A percentile compares a stretch with the other conserved stretches of the same genome.
Conservation (phyloP, 2,113 vertebrate genomes). For the Danionella cerebrum region DNA sequence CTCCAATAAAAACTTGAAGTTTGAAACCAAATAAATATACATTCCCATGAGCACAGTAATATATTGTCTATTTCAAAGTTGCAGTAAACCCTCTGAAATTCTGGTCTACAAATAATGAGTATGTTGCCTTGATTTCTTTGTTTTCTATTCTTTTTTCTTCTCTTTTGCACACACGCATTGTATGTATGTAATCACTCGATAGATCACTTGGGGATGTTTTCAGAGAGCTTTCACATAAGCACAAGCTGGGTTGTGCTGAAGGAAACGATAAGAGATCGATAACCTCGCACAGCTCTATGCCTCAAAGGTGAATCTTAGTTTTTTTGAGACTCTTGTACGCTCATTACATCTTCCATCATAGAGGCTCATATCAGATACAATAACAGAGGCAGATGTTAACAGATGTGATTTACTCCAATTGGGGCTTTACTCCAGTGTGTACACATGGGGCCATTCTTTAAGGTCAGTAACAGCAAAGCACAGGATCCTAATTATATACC, state of each 20-base stretch:
- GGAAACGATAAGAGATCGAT: conserved; percentile 57
- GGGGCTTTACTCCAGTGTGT: neutral
- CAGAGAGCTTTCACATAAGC: conserved; percentile 17
- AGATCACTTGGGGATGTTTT: conserved; percentile 20
- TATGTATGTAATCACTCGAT: neutral
- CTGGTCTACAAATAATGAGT: neutral
- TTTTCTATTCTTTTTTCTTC: neutral
- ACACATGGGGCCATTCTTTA: neutral
- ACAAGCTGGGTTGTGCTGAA: conserved; percentile 48
- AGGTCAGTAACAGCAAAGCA: neutral
- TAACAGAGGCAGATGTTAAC: conserved; percentile 1
- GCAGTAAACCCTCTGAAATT: neutral
- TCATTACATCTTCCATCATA: neutral
- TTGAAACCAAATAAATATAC: too few species aligned
- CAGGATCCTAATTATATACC: neutral
- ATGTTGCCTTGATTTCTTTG: neutral
- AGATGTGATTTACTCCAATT: conserved; percentile 7
- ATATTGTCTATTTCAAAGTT: too few species aligned
- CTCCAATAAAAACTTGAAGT: too few species aligned
- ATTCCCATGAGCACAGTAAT: neutral
- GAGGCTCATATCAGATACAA: conserved; percentile 13
- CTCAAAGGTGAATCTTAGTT: conserved; percentile 42
- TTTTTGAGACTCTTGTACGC: neutral
- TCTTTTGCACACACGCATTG: conserved; percentile 21
- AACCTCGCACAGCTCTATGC: conserved; percentile 44